phyloP scores from a whole-genome alignment of 1,140 invertebrate genomes.

The Asbolus verrucosus region DNA sequence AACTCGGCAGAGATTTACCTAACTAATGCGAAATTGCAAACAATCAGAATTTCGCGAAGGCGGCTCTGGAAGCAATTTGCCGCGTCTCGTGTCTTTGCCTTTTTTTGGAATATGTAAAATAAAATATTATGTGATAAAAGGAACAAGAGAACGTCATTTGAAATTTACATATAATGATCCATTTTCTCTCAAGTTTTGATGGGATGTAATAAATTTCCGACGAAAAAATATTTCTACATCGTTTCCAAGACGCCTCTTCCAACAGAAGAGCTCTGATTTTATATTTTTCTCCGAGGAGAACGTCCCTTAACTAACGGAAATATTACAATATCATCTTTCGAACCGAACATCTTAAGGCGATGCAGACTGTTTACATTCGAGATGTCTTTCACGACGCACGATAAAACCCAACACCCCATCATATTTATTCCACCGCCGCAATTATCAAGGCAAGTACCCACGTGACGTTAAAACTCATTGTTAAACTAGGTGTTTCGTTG shows the following conservation, averaged over 20 bases:
- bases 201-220: slow-evolving; percentile 33
- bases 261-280: slow-evolving; percentile 26
- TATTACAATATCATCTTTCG: slow-evolving; percentile 19
- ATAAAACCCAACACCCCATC: slow-evolving; percentile 32
- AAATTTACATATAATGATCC: slow-evolving; percentile 39
- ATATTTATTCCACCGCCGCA: slow-evolving; percentile 26
- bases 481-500: no score
- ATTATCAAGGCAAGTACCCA: no score
- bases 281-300: slow-evolving; percentile 17
- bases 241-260: slow-evolving; percentile 16
- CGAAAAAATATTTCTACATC: slow-evolving; percentile 36
- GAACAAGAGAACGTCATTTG: slow-evolving; percentile 38
- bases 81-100: not conserved
- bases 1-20: not conserved
- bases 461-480: no score
- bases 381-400: slow-evolving; percentile 18
- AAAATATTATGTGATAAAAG: slow-evolving; percentile 38
- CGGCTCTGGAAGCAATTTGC: slow-evolving; percentile 19
- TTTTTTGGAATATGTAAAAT: slow-evolving; percentile 19
- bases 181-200: slow-evolving; percentile 36
- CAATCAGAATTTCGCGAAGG: slow-evolving; percentile 24
- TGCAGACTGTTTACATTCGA: slow-evolving; percentile 17
- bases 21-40: slow-evolving; percentile 20
- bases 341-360: slow-evolving; percentile 22
- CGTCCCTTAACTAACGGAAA: slow-evolving; percentile 7